A percentile compares a stretch with the other conserved stretches of the same genome.
These are phyloP conservation scores for Epinephelus coioides DNA, from an alignment of 2,797 vertebrate genomes.

Conservation along the genomic window DNA sequence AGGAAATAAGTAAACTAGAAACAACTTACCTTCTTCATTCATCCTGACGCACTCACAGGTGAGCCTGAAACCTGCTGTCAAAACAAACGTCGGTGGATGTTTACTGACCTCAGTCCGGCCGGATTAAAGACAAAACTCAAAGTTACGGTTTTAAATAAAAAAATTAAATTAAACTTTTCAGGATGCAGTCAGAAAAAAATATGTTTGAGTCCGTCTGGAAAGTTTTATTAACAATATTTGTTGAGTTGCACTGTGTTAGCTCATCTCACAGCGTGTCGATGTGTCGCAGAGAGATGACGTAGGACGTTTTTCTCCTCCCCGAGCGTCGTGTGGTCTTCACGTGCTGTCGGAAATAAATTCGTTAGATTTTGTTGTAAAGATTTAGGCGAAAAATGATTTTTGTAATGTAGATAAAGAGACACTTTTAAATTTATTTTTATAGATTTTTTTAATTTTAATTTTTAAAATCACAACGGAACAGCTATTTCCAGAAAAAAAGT, in stretches of 20 bases:
- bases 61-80: not conserved
- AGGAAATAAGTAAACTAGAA: not conserved
- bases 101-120: too few relatives aligned
- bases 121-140: not conserved
- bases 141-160: fast-evolving
- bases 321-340: not conserved
- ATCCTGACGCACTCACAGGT: constrained; percentile 50
- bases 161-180: fast-evolving
- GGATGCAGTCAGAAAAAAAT: fast-evolving
- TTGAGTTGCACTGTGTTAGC: not conserved
- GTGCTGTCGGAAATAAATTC: not conserved
- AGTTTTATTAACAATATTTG: not conserved
- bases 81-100: not conserved
- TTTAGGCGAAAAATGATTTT: too few relatives aligned
- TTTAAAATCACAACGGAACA: too few relatives aligned
- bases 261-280: constrained; percentile 44
- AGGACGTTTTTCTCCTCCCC: fast-evolving
- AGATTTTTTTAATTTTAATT: too few relatives aligned
- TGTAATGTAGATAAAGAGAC: too few relatives aligned
- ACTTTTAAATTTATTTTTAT: too few relatives aligned
- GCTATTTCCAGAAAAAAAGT: too few relatives aligned
- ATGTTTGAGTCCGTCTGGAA: fast-evolving
- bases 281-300: constrained; percentile 67
- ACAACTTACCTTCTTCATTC: constrained; percentile 80
- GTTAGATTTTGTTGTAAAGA: too few relatives aligned